Percentiles rank a stretch among this genome's conserved stretches.
Conservation (phyloP, 2,113 vertebrate genomes). For the Nyctereutes procyonoides region DNA sequence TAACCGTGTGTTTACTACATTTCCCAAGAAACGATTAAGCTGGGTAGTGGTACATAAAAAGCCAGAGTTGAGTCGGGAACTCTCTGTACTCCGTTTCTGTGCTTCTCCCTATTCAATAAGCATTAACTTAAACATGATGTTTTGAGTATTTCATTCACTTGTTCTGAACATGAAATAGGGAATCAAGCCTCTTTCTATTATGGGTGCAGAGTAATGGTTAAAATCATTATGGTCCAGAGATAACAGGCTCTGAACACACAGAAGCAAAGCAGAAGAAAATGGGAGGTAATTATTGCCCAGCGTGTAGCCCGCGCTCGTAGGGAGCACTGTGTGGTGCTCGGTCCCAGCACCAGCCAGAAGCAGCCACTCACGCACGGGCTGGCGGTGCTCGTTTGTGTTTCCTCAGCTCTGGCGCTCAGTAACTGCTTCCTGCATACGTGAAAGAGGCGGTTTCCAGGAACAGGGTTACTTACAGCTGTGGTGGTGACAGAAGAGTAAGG, state of each 20-base stretch:
- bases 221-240: slow-evolving; percentile 24
- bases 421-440: not conserved
- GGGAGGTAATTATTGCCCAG: not conserved
- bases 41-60: not conserved
- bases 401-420: not conserved
- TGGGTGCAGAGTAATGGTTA: not conserved
- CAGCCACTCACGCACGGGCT: not conserved
- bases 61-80: slow-evolving; percentile 41
- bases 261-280: slow-evolving; percentile 46
- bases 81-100: slow-evolving; percentile 35
- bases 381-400: not conserved
- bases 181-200: not conserved
- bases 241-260: slow-evolving; percentile 6
- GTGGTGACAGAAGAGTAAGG: not conserved
- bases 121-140: not conserved
- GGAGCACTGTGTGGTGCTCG: not conserved
- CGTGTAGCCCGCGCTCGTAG: fast-evolving
- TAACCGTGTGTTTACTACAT: not conserved
- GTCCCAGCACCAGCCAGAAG: not conserved
- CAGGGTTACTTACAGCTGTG: not conserved
- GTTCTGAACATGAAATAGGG: not conserved
- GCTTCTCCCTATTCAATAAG: not conserved
- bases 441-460: not conserved
- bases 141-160: slow-evolving; percentile 55
- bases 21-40: slow-evolving; percentile 67